A percentile compares a stretch with the other conserved stretches of the same genome.
Conservation (phyloP, 2,113 vertebrate genomes). For the Phalacrocorax pelagicus region DNA sequence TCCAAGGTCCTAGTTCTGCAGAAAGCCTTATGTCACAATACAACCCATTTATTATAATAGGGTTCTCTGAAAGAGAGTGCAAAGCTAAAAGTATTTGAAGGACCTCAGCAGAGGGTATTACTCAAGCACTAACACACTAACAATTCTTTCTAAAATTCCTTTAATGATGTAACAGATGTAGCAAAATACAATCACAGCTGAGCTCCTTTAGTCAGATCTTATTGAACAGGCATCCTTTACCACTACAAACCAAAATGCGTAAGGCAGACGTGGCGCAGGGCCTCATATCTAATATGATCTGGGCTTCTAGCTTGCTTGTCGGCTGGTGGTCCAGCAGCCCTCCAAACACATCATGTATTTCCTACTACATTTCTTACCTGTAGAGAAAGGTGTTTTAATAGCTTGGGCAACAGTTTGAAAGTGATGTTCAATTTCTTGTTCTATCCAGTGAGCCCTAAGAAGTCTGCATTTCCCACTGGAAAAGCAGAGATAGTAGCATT, state of each 20-base stretch:
- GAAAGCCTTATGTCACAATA: neutral
- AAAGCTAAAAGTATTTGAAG: neutral
- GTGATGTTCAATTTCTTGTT: neutral
- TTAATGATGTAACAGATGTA: neutral
- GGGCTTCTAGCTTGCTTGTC: neutral
- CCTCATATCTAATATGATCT: neutral
- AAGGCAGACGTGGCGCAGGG: neutral
- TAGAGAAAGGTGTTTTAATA: neutral
- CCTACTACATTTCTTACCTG: neutral
- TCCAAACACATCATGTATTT: neutral
- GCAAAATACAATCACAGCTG: neutral
- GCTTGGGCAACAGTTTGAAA: neutral
- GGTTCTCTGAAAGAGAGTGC: neutral
- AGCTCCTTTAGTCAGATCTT: neutral
- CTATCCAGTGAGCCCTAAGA: neutral
- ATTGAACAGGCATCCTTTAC: neutral
- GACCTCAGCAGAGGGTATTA: neutral
- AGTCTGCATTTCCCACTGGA: neutral
- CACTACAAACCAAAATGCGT: neutral
- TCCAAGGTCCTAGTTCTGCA: neutral
- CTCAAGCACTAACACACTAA: neutral
- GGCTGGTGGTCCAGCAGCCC: neutral
- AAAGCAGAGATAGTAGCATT: neutral
- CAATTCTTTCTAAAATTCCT: neutral
- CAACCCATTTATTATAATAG: neutral